Base-by-base conservation (phyloP, 2,888 invertebrate species). In the Drosophila ustulata region DNA sequence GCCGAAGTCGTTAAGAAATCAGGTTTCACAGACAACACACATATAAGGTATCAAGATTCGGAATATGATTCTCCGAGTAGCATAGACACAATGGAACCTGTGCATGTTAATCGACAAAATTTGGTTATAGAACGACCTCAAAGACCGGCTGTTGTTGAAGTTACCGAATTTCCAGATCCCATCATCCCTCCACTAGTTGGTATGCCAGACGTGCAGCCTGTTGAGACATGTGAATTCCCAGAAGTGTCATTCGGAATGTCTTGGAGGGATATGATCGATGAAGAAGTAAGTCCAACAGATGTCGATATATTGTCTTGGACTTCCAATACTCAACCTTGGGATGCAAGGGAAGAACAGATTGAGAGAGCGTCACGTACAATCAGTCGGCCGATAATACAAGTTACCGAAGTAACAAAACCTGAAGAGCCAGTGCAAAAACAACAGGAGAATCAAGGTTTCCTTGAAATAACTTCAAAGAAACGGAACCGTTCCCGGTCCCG, bases 401-500 rank as follows among this genome's bases (percentile, higher is more conserved):
- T 91, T 3, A 88, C 88, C 0, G 84, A 88, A 71, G 56, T 82
- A 7, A 52, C 34, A n/a, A 65, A 57, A 11, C 4, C 58, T 3
- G 64, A 75, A 23, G 55, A 65, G 3, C 25, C 68, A 9, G 5
- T 34, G 5, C 47, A 64, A 46, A 56, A 61, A 3, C 64, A 61
- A 3, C 64, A 70, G 6, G 93, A 92, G 69, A 83, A 91, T 11
- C 92, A 93, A 75, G 93, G 93, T 51, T 93, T 94, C 77, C 91
- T 93, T 66, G 93, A 93, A 86, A 92, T 91, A 57, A 82, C 93
- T 6, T 93, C 93, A 23, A 92, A 92, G 78, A 93, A 92, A 93
- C 93, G 90, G 47, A 80, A 82, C 47, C 93, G 94, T 61, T 95
- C 95, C 2, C 92, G 93, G 52, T 94, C 94, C 11, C 93, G 93